Evolutionary conservation across 2,797 vertebrate species (phyloP), one percentile per base, ranked within the genome.

Genomic region (Triplophysa bombifrons): DNA sequence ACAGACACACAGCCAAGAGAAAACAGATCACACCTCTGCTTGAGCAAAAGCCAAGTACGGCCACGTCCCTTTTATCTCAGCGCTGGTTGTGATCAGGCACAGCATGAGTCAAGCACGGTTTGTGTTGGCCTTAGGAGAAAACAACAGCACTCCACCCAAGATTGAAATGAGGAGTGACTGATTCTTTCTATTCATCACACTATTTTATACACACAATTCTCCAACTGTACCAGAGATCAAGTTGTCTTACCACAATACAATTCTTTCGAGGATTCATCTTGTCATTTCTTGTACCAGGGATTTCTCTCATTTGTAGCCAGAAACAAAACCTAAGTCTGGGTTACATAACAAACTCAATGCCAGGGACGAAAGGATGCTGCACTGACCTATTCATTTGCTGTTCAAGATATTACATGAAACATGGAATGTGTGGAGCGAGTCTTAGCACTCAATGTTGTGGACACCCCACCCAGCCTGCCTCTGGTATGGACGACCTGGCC

Each of bases 61-160:
- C 58, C 58, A 27, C 11, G 12, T 13, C 56, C 58, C 68, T 72
- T 71, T 34, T 71, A 78, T 71, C 46, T 64, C 58, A 53, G 30
- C 50, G 25, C 53, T 78, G 48, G 30, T 46, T 53, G 20, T 1
- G n/a, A 71, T 41, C 67, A 27, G 76, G 34, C 51, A 72, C 27
- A 5, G 9, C 56, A 61, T 51, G 75, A 77, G 55, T 51, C 44
- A 82, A 81, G 72, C 53, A 64, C 55, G 65, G 11, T 16, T n/a
- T 13, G n/a, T 60, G 56, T 25, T 20, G 56, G 50, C 16, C 34
- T 17, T 3, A 58, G 53, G 55, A 78, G 30, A 30, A 58, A 71
- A 68, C 50, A 61, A 72, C 51, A 19, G 53, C 20, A 27, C 58
- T 82, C 67, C 77, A 67, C 79, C 74, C 55, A 20, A 80, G 19